Evolutionary conservation across 1,140 invertebrate genomes (phyloP), one percentile per base, ranked within the genome.

Genomic region (Monochamus saltuarius): DNA sequence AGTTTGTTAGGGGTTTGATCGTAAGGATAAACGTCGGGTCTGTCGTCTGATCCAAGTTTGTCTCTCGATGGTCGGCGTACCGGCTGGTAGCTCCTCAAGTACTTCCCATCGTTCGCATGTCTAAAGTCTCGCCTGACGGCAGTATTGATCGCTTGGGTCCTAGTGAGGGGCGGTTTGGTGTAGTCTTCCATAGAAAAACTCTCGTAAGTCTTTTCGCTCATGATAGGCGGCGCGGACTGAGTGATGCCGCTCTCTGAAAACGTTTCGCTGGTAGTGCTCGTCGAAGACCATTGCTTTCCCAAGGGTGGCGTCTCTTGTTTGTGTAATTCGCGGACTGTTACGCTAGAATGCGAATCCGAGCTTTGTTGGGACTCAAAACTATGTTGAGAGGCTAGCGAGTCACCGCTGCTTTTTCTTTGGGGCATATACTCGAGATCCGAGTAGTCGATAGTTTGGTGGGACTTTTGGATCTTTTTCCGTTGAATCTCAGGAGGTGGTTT

Each of bases 391-490:
- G 78, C 77, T 34, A 84, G 69, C 53, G 81, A 83, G 62, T 85
- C 82, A 16, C 81, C 70, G 56, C 82, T 83, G 10, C 79, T 81
- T 70, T 84, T 84, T 13, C 81, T 73, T 10, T 66, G 62, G 8
- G 67, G 66, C 2, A 53, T 64, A 55, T 69, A 72, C 22, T 71
- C 68, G n/a, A 73, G 59, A 50, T 74, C 71, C 17, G 77, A 70
- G 50, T 77, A 62, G 50, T 81, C 80, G 37, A 74, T 74, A 16
- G 79, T 80, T 54, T 80, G 80, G 57, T 80, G 79, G 6, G 78
- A 76, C 72, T 82, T 82, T 1, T 74, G 79, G 7, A 84, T 68
- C 73, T 83, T 84, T 34, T 80, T 80, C 64, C 85, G 84, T 7
- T 77, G 76, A 22, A 75, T 76, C 6, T 58, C 76, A 7, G 34